These are phyloP conservation scores for Thera britannica DNA, from an alignment of 2,888 invertebrate species.

Conservation along the genomic window DNA sequence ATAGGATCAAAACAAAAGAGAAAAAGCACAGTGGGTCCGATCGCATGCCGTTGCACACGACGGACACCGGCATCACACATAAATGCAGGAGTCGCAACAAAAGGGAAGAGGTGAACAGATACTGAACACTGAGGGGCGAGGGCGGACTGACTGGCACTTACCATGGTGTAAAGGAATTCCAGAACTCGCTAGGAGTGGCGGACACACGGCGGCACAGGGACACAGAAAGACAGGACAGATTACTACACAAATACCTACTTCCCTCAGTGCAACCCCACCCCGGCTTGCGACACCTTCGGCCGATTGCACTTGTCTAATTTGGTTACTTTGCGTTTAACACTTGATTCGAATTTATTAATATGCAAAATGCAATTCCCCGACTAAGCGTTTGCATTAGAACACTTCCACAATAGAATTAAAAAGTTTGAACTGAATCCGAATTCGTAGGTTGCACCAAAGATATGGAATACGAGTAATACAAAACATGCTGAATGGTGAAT, in stretches of 20 bases:
- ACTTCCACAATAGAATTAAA: slow-evolving; percentile 58
- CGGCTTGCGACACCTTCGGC: slow-evolving; percentile 76
- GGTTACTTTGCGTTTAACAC: slow-evolving; percentile 84
- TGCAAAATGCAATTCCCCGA: slow-evolving; percentile 57
- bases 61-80: slow-evolving; percentile 80
- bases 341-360: slow-evolving; percentile 61
- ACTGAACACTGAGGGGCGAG: slow-evolving; percentile 85
- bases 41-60: slow-evolving; percentile 77
- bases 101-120: slow-evolving; percentile 83
- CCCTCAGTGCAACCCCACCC: slow-evolving; percentile 85
- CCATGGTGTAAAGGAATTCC: slow-evolving; percentile 99
- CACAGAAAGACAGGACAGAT: slow-evolving; percentile 88
- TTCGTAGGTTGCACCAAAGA: slow-evolving; percentile 70
- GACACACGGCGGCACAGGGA: slow-evolving; percentile 89
- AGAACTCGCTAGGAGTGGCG: slow-evolving; percentile 97
- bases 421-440: slow-evolving; percentile 30
- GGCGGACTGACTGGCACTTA: slow-evolving; percentile 92
- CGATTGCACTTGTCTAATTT: slow-evolving; percentile 79
- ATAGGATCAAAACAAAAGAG: slow-evolving; percentile 82
- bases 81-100: slow-evolving; percentile 84
- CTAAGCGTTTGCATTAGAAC: slow-evolving; percentile 84
- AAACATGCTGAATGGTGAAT: slow-evolving; percentile 72
- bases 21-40: slow-evolving; percentile 80
- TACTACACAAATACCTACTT: slow-evolving; percentile 86
- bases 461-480: slow-evolving; percentile 50